Conservation (phyloP, 2,888 invertebrate genomes). For the Leptinotarsa tumamoca region DNA sequence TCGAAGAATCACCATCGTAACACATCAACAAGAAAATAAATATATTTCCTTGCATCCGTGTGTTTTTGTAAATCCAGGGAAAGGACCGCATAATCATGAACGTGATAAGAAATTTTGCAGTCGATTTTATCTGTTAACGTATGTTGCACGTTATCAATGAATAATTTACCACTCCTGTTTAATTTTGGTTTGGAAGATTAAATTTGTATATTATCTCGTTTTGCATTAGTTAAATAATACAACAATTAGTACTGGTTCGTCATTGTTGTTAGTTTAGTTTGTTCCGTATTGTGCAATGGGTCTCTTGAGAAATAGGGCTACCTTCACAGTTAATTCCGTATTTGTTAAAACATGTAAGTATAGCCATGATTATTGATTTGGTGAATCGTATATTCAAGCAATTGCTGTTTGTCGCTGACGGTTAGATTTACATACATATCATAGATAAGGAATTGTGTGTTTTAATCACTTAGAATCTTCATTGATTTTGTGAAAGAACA, state of each 20-base stretch:
- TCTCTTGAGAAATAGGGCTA: background rate
- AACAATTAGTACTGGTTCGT: background rate
- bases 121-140: background rate
- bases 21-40: no score
- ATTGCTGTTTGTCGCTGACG: no score
- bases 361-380: background rate
- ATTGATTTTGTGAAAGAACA: no score
- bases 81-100: background rate
- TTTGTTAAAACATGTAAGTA: background rate
- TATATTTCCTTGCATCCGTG: no score
- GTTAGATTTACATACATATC: no score
- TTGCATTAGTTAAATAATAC: background rate
- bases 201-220: background rate
- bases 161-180: background rate
- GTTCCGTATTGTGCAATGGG: background rate
- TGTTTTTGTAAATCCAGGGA: no score
- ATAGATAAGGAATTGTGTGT: no score
- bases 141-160: background rate
- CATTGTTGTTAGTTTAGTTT: background rate
- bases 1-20: no score
- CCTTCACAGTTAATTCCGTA: background rate
- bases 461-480: no score
- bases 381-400: background rate
- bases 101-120: background rate
- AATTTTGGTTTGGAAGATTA: background rate